A percentile compares a stretch with the other conserved stretches of the same genome.
phyloP scores from a whole-genome alignment of 2,888 invertebrate species.

The Shargacucullia verbasci region DNA sequence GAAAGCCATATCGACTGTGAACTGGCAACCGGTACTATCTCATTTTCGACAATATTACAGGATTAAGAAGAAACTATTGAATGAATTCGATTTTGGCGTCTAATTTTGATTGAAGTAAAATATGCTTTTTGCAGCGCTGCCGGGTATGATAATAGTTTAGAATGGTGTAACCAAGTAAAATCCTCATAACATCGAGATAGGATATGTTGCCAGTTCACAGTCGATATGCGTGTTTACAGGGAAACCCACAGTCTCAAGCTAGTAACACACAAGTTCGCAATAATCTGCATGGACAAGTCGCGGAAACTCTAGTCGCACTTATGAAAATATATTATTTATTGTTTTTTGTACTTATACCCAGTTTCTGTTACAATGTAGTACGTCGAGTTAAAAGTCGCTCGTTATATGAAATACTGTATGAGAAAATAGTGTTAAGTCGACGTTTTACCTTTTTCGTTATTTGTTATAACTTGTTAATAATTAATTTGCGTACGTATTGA shows the following conservation, averaged over 20 bases:
- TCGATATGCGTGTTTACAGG: too few species aligned
- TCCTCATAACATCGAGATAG: too few species aligned
- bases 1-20: too few species aligned
- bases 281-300: constrained; percentile 11
- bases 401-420: constrained; percentile 25
- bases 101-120: too few species aligned
- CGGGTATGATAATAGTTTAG: too few species aligned
- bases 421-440: constrained; percentile 32
- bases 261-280: constrained; percentile 10
- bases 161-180: too few species aligned
- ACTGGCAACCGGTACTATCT: too few species aligned
- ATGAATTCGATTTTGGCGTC: too few species aligned
- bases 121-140: too few species aligned
- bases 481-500: constrained; percentile 32
- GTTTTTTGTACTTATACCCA: constrained; percentile 17
- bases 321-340: constrained; percentile 35
- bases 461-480: constrained; percentile 25
- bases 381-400: constrained; percentile 27
- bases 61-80: too few species aligned
- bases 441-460: constrained; percentile 22
- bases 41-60: too few species aligned
- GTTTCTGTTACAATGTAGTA: constrained; percentile 2
- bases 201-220: too few species aligned
- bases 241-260: constrained; percentile 1
- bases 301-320: constrained; percentile 35